Base-by-base conservation (phyloP, 2,888 invertebrate genomes). In the Amblyjoppa fuscipennis region DNA sequence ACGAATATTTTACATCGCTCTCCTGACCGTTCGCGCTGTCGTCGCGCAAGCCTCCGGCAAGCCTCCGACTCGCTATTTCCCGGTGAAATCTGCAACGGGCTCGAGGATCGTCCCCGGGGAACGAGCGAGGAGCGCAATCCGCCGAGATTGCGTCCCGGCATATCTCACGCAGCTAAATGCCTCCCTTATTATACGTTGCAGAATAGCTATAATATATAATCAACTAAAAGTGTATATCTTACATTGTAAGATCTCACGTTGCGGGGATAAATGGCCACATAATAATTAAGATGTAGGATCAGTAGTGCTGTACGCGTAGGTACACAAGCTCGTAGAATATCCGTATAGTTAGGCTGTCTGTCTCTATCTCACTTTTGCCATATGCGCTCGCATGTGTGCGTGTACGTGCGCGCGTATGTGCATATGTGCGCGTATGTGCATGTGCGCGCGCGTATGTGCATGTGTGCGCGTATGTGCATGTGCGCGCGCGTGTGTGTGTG, bases 251-350 rank as follows among this genome's bases (percentile, higher is more conserved):
- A 83, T 85, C 82, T 85, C 85, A 66, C 82, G 73, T 85, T 68
- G 82, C 64, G 25, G 64, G 83, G 85, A 85, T 85, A 85, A 83
- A 85, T 85, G 73, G 83, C 64, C 73, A 49, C 28, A 61, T 73
- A 85, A 85, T 85, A 83, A 85, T 85, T 83, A 85, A 85, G 85
- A 83, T 85, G 85, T 85, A 69, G 80, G 80, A 85, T 85, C 85
- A 56, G 79, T 79, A 34, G 70, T 71, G 31, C 66, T 68, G 68
- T 56, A 53, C 61, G 76, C 61, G 51, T 78, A 73, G 68, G 74
- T 76, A 82, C 76, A 80, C 61, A 83, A 51, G 56, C 77, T 73
- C 31, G 83, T 81, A 83, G 73, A 74, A 83, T 80, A 56, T 66
- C 49, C 38, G 83, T 68, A 66, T 66, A 25, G 53, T 53, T 53